Evolutionary conservation across 37 sponge, comb jelly and placozoan species (phyloP).

Genomic region (Spongia lamella): DNA sequence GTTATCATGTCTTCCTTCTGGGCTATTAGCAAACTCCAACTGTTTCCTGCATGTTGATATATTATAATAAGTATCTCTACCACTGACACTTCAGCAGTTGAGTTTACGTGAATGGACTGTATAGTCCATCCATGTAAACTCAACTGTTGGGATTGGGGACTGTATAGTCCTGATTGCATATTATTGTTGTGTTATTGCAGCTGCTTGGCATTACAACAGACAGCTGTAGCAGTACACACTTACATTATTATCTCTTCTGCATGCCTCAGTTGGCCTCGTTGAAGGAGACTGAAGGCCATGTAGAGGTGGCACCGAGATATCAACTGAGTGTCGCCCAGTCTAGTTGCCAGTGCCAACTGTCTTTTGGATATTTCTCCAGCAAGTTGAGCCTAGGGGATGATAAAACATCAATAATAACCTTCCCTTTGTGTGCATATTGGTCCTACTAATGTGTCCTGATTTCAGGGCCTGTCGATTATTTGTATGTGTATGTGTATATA

Average conservation of each 20-base stretch:
- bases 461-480: no score
- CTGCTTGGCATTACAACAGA: background rate
- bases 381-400: conserved; percentile 38
- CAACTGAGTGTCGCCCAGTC: conserved; percentile 61
- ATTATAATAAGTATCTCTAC: background rate
- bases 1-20: no score
- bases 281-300: conserved; percentile 71
- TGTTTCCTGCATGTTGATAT: background rate
- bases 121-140: background rate
- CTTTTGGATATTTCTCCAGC: conserved; percentile 63
- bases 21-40: no score
- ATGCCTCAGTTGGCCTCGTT: conserved; percentile 29
- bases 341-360: conserved; percentile 62
- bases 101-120: background rate
- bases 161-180: background rate
- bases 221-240: conserved; percentile 1
- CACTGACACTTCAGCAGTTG: no score
- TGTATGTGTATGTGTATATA: no score
- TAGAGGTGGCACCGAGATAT: conserved; percentile 51
- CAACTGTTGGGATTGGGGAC: background rate
- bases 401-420: no score
- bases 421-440: no score
- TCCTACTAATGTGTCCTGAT: no score
- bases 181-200: background rate
- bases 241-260: conserved; percentile 68